Evolutionary conservation across 1,140 invertebrate species (phyloP).

Genomic region (Pseudomyrmex concolor): DNA sequence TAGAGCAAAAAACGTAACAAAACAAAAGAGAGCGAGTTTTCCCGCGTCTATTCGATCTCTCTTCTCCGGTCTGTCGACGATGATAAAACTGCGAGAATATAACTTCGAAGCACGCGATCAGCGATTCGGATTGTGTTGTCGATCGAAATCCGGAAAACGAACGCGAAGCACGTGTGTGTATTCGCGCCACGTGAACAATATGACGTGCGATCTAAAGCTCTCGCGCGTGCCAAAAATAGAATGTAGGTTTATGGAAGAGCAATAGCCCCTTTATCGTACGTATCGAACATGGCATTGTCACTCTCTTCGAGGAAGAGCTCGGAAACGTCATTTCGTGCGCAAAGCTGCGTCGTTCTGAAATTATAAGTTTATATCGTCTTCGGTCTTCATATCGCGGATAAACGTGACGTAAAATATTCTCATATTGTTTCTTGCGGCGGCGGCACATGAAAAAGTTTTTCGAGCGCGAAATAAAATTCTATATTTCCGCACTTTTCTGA

Average conservation of each 20-base stretch:
- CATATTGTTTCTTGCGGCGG: not conserved
- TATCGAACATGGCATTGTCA: constrained; percentile 60
- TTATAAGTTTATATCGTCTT: not conserved
- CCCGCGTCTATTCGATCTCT: not conserved
- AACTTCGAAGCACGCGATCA: not conserved
- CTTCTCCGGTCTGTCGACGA: not conserved
- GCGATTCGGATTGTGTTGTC: not conserved
- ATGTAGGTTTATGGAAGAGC: constrained; percentile 72
- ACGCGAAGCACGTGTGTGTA: constrained; percentile 28
- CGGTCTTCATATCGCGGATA: not conserved
- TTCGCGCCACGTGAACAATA: constrained; percentile 17
- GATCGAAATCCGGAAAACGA: constrained; percentile 21
- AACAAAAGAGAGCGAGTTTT: not conserved
- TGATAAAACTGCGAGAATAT: constrained; percentile 1
- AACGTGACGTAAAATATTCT: not conserved
- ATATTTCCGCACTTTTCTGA: not conserved
- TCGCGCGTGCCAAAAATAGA: constrained; percentile 67
- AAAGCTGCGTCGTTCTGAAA: not conserved
- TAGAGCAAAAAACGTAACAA: not conserved
- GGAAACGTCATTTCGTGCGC: not conserved
- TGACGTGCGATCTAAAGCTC: constrained; percentile 37
- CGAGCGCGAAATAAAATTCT: not conserved
- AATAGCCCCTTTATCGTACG: constrained; percentile 68
- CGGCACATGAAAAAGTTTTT: not conserved
- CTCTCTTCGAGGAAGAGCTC: not conserved